Base-by-base conservation (phyloP, 1,140 invertebrate genomes). In the Pseudoatta argentina region DNA sequence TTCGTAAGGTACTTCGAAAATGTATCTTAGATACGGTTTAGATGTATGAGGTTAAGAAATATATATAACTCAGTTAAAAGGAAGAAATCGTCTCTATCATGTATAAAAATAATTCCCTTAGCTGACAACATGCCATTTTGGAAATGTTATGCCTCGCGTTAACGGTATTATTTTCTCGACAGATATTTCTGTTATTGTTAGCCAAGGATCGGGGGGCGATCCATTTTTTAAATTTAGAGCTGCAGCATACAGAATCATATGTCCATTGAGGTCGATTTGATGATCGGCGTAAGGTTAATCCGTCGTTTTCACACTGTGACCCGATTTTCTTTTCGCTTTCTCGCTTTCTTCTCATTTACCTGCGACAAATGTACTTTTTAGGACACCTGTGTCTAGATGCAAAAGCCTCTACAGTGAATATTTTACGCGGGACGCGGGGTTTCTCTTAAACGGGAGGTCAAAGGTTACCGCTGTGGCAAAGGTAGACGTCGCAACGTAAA, bases 211-310 rank as follows among this genome's bases (percentile, higher is more conserved):
- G 75, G 63, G 51, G 59, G 59, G 30, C 59, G 82, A 48, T 78
- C 51, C 82, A 76, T 14, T 81, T 86, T 16, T 86, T 81, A 86
- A 79, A 86, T 86, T 86, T 86, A 81, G 85, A 79, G 39, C 14
- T 24, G 34, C 21, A 24, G 14, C 24, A 51, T 14, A 30, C n/a
- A 12, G 48, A 59, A 14, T 64, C 44, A 21, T 77, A 34, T 48
- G 48, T 53, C 53, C 24, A 55, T 3, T 10, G 61, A 51, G 53
- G 64, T 69, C 61, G 53, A 27, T 4, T 64, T 21, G 24, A 48
- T 18, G 61, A 48, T 69, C 61, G 64, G 53, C 63, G 30, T 83
- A 73, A 86, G 85, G 85, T 86, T 82, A 77, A 86, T 82, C 30
- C 14, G 30, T 34, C 67, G 34, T 86, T 86, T 86, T 86, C 78